Percentiles rank a stretch among this genome's conserved stretches.
phyloP scores from a whole-genome alignment of 2,888 invertebrate species.

The Spodoptera picta region DNA sequence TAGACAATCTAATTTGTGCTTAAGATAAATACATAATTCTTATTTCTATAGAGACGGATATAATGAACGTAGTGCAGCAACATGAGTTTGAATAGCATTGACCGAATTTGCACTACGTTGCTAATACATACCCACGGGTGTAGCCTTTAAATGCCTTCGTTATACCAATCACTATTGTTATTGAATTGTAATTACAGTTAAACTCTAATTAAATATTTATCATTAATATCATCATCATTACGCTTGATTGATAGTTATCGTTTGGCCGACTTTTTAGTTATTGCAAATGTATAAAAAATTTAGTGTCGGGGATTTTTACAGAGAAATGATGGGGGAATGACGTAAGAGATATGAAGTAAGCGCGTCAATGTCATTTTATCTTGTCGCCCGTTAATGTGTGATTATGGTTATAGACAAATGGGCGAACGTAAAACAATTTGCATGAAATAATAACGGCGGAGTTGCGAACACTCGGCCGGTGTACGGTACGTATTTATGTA shows the following conservation, averaged over 20 bases:
- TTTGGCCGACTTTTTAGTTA: slow-evolving; percentile 21
- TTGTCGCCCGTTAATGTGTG: slow-evolving; percentile 11
- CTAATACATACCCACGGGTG: slow-evolving; percentile 39
- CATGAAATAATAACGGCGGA: slow-evolving; percentile 3
- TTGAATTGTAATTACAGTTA: slow-evolving; percentile 47
- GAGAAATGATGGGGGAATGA: slow-evolving; percentile 47
- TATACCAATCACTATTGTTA: slow-evolving; percentile 56
- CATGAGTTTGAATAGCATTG: slow-evolving; percentile 56
- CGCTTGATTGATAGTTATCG: slow-evolving; percentile 15
- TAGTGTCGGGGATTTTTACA: slow-evolving; percentile 31
- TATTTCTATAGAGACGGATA: slow-evolving; percentile 28
- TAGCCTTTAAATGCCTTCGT: slow-evolving; percentile 52
- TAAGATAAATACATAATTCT: slow-evolving; percentile 19
- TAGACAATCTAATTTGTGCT: slow-evolving; percentile 12
- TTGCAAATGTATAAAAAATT: slow-evolving; percentile 4
- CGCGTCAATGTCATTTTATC: slow-evolving; percentile 46
- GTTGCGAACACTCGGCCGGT: slow-evolving; percentile 1
- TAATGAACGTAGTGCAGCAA: slow-evolving; percentile 37
- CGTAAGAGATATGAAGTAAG: slow-evolving; percentile 53
- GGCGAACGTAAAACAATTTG: slow-evolving; percentile 3
- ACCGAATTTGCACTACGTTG: slow-evolving; percentile 54
- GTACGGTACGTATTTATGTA: slow-evolving; percentile 52
- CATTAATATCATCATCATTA: slow-evolving; percentile 21
- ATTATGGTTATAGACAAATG: slow-evolving; percentile 8
- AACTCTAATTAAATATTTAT: slow-evolving; percentile 44